Conservation (phyloP, 2,888 invertebrate species). For the Phaonia tiefii region DNA sequence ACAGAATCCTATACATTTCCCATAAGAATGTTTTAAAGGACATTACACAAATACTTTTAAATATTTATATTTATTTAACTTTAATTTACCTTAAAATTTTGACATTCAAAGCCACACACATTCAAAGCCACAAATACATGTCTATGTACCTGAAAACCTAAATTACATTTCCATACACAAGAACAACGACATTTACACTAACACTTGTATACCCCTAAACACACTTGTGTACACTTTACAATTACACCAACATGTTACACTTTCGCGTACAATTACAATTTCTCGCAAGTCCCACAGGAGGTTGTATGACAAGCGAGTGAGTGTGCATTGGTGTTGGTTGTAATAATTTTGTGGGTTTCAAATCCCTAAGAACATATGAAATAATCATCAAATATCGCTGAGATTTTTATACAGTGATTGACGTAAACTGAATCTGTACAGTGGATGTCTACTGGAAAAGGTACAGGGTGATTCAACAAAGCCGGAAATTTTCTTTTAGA, state of each 20-base stretch:
- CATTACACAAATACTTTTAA: slow-evolving; percentile 44
- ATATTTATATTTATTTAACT: slow-evolving; percentile 59
- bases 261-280: too few relatives aligned
- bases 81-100: slow-evolving; percentile 50
- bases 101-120: slow-evolving; percentile 32
- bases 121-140: neutral
- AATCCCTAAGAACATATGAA: slow-evolving; percentile 1
- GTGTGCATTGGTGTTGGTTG: slow-evolving; percentile 10
- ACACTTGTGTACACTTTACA: neutral
- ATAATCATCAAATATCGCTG: slow-evolving; percentile 34
- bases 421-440: too few relatives aligned
- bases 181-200: neutral
- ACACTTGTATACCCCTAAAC: neutral
- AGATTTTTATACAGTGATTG: slow-evolving; percentile 35
- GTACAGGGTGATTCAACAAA: slow-evolving; percentile 21
- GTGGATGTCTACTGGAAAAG: too few relatives aligned
- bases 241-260: too few relatives aligned
- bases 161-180: slow-evolving; percentile 13
- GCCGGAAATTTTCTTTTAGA: too few relatives aligned
- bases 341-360: neutral
- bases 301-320: too few relatives aligned
- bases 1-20: too few relatives aligned
- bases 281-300: too few relatives aligned
- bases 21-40: slow-evolving; percentile 36
- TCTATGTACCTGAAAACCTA: slow-evolving; percentile 1